These are phyloP conservation scores for Nannobrachium achirus DNA, from an alignment of 2,113 vertebrate genomes.

Conservation along the genomic window DNA sequence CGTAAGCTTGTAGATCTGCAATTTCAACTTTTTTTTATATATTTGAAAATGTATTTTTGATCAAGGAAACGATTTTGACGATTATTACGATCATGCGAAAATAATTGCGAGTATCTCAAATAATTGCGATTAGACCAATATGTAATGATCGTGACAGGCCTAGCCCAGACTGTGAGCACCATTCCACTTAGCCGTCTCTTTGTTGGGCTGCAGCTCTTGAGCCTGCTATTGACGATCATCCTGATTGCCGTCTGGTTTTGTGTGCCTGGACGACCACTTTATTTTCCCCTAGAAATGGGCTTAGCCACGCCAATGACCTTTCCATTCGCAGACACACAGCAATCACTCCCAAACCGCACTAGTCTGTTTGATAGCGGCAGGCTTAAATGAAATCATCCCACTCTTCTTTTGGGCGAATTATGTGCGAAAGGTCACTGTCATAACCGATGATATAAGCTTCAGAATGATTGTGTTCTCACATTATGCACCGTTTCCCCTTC, in stretches of 20 bases:
- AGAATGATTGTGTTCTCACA: constrained; percentile 54
- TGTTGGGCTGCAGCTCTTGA: constrained; percentile 30
- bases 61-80: too few species aligned
- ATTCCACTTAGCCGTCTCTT: constrained; percentile 52
- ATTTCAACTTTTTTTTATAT: too few species aligned
- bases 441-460: constrained; percentile 63
- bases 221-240: constrained; percentile 54
- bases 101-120: too few species aligned
- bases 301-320: constrained; percentile 57
- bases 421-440: constrained; percentile 70
- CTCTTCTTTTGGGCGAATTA: constrained; percentile 67
- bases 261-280: constrained; percentile 54
- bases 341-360: constrained; percentile 63
- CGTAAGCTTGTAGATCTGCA: too few species aligned
- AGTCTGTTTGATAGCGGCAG: constrained; percentile 54
- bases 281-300: constrained; percentile 37
- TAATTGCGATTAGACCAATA: too few species aligned
- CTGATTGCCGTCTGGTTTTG: constrained; percentile 63
- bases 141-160: too few species aligned
- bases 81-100: too few species aligned
- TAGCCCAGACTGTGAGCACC: too few species aligned
- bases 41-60: too few species aligned
- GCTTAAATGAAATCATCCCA: constrained; percentile 65
- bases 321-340: constrained; percentile 57
- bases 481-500: constrained; percentile 50